Conservation (phyloP, 2,797 vertebrate genomes). For the Tokudaia tokunoshimensis region DNA sequence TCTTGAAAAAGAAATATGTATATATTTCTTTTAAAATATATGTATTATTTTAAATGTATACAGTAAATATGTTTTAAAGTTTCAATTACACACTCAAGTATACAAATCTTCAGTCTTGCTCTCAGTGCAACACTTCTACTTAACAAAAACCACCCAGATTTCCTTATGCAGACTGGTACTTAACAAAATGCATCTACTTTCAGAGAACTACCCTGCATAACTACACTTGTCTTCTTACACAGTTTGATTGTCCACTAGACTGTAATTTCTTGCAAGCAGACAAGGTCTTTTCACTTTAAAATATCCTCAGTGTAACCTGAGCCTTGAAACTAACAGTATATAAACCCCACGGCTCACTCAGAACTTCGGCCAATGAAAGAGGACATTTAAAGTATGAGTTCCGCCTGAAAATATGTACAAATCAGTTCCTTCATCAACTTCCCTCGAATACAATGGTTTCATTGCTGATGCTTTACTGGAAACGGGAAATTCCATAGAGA, state of each 20-base stretch:
- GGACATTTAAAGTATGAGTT: not conserved
- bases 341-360: not conserved
- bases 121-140: not conserved
- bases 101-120: not conserved
- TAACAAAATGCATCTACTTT: not conserved
- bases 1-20: not conserved
- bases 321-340: not conserved
- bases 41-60: not conserved
- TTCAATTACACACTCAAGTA: not conserved
- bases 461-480: not conserved
- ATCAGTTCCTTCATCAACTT: not conserved
- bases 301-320: not conserved
- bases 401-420: not conserved
- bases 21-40: not conserved
- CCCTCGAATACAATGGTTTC: conserved; percentile 4
- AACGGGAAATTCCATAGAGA: not conserved
- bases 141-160: not conserved
- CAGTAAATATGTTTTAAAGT: not conserved
- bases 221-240: not conserved
- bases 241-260: not conserved
- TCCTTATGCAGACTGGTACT: not conserved
- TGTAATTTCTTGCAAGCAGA: not conserved
- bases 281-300: not conserved
- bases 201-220: not conserved
- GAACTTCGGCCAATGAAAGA: not conserved